phyloP scores from a whole-genome alignment of 2,797 vertebrate genomes.

The Lagocephalus sceleratus region DNA sequence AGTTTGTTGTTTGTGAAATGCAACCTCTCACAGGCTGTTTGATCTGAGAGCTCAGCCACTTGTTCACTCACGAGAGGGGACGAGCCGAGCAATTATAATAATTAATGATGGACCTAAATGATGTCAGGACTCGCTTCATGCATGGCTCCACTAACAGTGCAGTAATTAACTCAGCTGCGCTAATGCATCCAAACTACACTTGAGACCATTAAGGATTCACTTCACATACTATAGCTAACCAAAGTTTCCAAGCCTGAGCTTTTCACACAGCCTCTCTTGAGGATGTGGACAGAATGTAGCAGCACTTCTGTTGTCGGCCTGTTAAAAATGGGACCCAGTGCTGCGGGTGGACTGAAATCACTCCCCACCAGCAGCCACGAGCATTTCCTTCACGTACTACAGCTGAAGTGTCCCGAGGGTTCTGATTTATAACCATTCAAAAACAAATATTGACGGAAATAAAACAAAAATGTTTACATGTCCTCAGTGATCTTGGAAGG shows the following conservation, averaged over 20 bases:
- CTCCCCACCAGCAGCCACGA: conserved; percentile 19
- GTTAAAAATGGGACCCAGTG: conserved; percentile 32
- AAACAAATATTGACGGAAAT: no score
- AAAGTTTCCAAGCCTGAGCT: conserved; percentile 3
- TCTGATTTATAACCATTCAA: no score
- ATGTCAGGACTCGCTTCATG: conserved; percentile 28
- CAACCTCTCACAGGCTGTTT: conserved; percentile 45
- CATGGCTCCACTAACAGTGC: conserved; percentile 9
- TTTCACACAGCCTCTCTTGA: conserved; percentile 13
- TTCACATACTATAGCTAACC: background rate
- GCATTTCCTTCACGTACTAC: no score
- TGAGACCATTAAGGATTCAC: background rate
- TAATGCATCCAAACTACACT: conserved; percentile 8
- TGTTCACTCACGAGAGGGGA: conserved; percentile 24
- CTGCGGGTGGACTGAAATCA: conserved; percentile 21
- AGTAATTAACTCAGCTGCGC: conserved; percentile 12
- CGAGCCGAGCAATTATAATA: conserved; percentile 24
- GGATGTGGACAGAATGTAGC: conserved; percentile 24
- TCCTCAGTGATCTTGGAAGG: no score
- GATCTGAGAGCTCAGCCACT: conserved; percentile 43
- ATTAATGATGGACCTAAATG: background rate
- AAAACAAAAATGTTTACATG: no score
- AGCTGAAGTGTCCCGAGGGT: no score
- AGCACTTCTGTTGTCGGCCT: conserved; percentile 35
- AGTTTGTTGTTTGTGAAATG: conserved; percentile 48